phyloP scores from a whole-genome alignment of 2,797 vertebrate species.

The Thaleichthys pacificus region DNA sequence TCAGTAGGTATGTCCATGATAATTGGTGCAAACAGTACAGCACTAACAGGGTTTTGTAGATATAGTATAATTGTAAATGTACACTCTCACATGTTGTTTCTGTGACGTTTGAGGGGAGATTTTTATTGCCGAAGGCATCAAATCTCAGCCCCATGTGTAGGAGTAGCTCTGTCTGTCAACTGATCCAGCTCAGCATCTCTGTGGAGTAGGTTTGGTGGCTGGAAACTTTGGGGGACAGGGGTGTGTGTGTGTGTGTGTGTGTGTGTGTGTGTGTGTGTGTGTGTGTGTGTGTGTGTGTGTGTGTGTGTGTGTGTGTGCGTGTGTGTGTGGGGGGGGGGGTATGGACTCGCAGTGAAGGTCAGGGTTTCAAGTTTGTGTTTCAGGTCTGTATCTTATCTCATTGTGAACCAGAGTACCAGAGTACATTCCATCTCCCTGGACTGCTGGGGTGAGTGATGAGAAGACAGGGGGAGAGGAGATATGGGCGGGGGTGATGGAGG shows the following conservation, averaged over 20 bases:
- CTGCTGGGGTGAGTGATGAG: constrained; percentile 9
- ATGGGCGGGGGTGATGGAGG: constrained; percentile 2
- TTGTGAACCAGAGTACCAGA: constrained; percentile 56
- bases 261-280: constrained; percentile 14
- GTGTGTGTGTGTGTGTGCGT: constrained; percentile 7
- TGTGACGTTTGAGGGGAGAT: not conserved
- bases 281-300: constrained; percentile 14
- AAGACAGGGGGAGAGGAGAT: constrained; percentile 9
- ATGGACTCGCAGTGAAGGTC: constrained; percentile 25
- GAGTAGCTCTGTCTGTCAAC: not conserved
- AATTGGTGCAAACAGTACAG: too few relatives aligned
- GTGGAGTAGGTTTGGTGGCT: not conserved
- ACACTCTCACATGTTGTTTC: too few relatives aligned
- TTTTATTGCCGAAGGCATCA: not conserved
- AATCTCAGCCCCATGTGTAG: too few relatives aligned
- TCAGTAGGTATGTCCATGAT: too few relatives aligned
- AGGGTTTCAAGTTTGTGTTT: constrained; percentile 25
- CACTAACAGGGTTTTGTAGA: too few relatives aligned
- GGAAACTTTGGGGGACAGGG: constrained; percentile 23
- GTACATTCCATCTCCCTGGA: constrained; percentile 50
- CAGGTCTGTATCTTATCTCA: constrained; percentile 44
- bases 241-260: constrained; percentile 21
- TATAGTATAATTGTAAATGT: too few relatives aligned
- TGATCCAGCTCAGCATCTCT: not conserved
- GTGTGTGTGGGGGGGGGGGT: not conserved